Conservation (phyloP, 1,140 invertebrate species). For the Gonatopus flavifemur region DNA sequence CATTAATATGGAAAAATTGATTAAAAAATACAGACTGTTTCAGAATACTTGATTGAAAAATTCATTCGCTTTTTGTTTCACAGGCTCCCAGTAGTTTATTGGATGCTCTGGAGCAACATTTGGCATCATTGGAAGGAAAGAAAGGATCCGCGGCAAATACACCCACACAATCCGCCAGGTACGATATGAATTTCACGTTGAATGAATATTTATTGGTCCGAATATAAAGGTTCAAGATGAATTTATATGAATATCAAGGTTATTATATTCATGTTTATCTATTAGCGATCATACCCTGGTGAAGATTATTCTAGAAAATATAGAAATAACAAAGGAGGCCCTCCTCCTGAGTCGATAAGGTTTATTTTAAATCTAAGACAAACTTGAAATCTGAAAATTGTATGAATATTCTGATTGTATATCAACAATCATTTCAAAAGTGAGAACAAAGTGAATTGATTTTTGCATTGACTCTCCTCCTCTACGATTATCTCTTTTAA, state of each 20-base stretch:
- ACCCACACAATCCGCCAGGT: constrained; percentile 82
- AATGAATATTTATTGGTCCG: constrained; percentile 18
- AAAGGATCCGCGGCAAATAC: constrained; percentile 84
- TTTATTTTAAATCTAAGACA: too few relatives aligned
- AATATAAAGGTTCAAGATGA: constrained; percentile 19
- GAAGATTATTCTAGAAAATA: background rate
- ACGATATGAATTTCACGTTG: constrained; percentile 36
- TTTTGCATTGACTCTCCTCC: too few relatives aligned
- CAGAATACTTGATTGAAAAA: background rate
- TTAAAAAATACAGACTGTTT: background rate
- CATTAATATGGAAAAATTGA: background rate
- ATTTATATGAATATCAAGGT: constrained; percentile 12
- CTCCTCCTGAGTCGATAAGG: too few relatives aligned
- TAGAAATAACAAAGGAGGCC: background rate
- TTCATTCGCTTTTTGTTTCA: constrained; percentile 17
- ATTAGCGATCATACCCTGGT: too few relatives aligned
- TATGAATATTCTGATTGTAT: too few relatives aligned
- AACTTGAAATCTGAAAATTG: too few relatives aligned
- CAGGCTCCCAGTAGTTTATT: constrained; percentile 95
- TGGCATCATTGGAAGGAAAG: constrained; percentile 89
- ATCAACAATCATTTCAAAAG: too few relatives aligned
- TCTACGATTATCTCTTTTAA: too few relatives aligned
- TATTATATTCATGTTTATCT: too few relatives aligned
- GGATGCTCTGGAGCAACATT: constrained; percentile 96
- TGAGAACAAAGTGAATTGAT: too few relatives aligned